Percentiles rank a stretch among this genome's conserved stretches.
These are phyloP conservation scores for Haemorhous mexicanus DNA, from an alignment of 2,113 vertebrate species.

Conservation along the genomic window DNA sequence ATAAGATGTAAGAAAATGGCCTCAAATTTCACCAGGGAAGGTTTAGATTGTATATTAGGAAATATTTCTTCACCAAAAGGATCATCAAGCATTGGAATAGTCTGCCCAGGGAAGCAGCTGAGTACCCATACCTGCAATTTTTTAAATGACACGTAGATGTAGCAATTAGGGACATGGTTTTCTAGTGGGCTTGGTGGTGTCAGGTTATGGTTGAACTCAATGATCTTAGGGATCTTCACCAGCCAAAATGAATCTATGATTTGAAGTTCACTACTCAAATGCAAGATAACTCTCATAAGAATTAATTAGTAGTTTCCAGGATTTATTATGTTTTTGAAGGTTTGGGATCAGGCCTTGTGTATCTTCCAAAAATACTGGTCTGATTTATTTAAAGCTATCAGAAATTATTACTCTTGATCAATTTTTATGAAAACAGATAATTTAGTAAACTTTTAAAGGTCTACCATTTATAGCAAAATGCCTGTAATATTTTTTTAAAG, in stretches of 20 bases:
- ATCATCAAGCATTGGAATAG: background rate
- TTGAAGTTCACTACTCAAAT: constrained; percentile 8
- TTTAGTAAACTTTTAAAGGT: background rate
- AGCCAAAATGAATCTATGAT: background rate
- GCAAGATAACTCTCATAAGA: background rate
- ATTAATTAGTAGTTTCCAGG: background rate
- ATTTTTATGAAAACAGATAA: background rate
- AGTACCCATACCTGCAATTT: no score
- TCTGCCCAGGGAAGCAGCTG: background rate
- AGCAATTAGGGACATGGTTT: background rate
- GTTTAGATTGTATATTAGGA: background rate
- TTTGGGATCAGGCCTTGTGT: background rate
- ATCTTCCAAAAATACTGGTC: background rate
- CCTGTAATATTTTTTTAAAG: background rate
- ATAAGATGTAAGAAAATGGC: accelerated
- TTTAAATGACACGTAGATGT: background rate
- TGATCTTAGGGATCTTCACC: background rate
- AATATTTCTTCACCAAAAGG: background rate
- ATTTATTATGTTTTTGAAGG: background rate
- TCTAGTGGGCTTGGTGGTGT: background rate
- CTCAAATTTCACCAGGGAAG: background rate
- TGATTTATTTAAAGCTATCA: background rate
- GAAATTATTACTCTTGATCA: background rate
- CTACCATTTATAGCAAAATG: background rate
- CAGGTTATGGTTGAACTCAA: accelerated